A percentile compares a stretch with the other conserved stretches of the same genome.
Evolutionary conservation across 2,797 vertebrate species (phyloP).

Genomic region (Tenualosa thibaudeaui): DNA sequence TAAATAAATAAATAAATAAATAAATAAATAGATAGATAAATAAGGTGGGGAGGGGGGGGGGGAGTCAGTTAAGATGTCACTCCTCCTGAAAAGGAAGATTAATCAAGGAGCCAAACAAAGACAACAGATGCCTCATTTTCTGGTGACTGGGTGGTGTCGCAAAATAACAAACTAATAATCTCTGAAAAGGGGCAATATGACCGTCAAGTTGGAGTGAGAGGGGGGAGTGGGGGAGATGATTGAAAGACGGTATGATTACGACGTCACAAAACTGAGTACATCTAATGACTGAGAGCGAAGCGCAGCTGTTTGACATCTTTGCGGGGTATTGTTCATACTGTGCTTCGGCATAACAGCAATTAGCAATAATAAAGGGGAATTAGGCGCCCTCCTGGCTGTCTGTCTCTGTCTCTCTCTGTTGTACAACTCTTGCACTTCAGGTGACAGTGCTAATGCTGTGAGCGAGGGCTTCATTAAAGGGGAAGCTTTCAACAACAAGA

Average conservation of each 20-base stretch:
- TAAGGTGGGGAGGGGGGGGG: no score
- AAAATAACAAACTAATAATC: constrained; percentile 35
- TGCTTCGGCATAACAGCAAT: constrained; percentile 20
- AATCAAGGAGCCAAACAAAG: constrained; percentile 44
- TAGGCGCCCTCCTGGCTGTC: background rate
- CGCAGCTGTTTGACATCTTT: constrained; percentile 24
- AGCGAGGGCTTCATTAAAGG: background rate
- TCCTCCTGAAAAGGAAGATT: constrained; percentile 44
- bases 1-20: background rate
- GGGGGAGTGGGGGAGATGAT: background rate
- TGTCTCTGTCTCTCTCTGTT: background rate
- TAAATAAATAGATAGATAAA: no score
- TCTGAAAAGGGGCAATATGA: constrained; percentile 29
- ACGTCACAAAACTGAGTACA: constrained; percentile 14
- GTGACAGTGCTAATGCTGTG: background rate
- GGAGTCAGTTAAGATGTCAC: constrained; percentile 35
- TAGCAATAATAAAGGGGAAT: constrained; percentile 20
- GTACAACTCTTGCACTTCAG: constrained; percentile 12
- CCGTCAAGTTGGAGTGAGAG: constrained; percentile 21
- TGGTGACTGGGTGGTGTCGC: constrained; percentile 37
- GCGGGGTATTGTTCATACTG: constrained; percentile 22
- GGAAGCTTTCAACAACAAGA: constrained; percentile 10
- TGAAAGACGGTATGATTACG: background rate
- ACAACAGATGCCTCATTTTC: constrained; percentile 47
- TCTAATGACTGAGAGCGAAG: background rate